Base-by-base conservation (phyloP, 2,888 invertebrate genomes). In the Chydorus sphaericus region DNA sequence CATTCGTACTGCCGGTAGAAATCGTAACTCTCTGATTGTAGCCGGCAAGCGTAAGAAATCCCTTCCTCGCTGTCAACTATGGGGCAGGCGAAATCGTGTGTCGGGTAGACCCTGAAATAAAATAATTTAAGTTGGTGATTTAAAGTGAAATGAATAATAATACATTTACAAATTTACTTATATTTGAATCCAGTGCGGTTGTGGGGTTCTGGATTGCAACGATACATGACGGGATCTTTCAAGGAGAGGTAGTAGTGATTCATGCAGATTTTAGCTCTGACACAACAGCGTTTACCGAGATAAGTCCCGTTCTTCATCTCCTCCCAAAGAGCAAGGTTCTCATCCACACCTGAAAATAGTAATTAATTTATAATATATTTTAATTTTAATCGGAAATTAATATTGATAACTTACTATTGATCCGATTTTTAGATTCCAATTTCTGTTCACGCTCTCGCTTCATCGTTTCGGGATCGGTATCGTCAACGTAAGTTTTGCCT, bases 61-160 rank as follows among this genome's bases (percentile, higher is more conserved):
- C 88, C 85, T 74, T 99, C 98, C 51, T 96, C 77, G 16, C 93
- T 85, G 71, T 99, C 98, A 52, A 99, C 97, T 66, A 99, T 94
- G 0, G 98, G 98, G 68, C 98, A 99, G 1, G 98, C 96, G 74
- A 99, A 99, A 73, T 99, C 98, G 67, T 99, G 99, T 0, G 98
- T 99, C 23, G 98, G 98, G 71, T 99, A 99, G 0, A 94, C 96
- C 67, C 93, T 93, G 70, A 20, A 71, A 70, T 60, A 61, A 62
- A 61, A 55, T n/a, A n/a, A n/a, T n/a, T n/a, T n/a, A n/a, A n/a
- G n/a, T n/a, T n/a, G n/a, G n/a, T n/a, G n/a, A n/a, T 44, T 6
- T 26, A 14, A 8, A 38, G 38, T 18, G n/a, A 8, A 38, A 18
- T 2, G 8, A 2, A 16, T 38, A 14, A 38, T 38, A 8, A 18